Evolutionary conservation across 2,888 invertebrate species (phyloP), one percentile per base, ranked within the genome.

Genomic region (Cactoblastis cactorum): DNA sequence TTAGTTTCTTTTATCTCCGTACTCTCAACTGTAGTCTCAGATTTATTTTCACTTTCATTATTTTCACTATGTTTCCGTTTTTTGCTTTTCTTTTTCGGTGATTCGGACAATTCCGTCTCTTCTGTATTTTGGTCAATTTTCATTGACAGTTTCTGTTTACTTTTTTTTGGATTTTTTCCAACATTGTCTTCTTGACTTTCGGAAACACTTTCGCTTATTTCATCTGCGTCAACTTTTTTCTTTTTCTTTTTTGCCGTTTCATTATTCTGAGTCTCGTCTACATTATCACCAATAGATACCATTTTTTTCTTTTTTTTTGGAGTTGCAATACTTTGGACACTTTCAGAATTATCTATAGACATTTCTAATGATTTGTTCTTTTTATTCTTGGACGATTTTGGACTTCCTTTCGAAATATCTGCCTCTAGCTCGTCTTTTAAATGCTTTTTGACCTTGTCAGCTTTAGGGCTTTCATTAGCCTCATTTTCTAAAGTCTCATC

Each of bases 361-460:
- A n/a, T 18, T 50, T 50, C 51, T 49, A 58, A 51, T 59, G 59
- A 33, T 47, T 61, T 63, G 37, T 50, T 59, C 51, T 5, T 49
- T 33, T 52, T 58, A 3, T 57, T 66, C 50, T 71, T 69, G 3
- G 62, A 57, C 1, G 65, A 62, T 53, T 69, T 71, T n/a, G 58
- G 55, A 34, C 56, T 71, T 47, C 56, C 57, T 12, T 35, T 19
- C 11, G 49, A 54, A 15, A 35, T 53, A 15, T 67, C 59, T 2
- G 57, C 67, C 32, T 83, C 81, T 55, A 89, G 63, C 4, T 86
- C 75, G 0, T 74, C 70, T 62, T 79, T 72, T 6, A 89, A 61
- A 48, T 83, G 83, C 57, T 89, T 89, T 58, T 85, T 89, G 1
- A 82, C 87, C 64, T 87, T 88, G 9, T 86, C 80, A 8, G 80